Percentiles rank a stretch among this genome's conserved stretches.
Conservation (phyloP, 2,888 invertebrate genomes). For the Tanytarsus gracilentus region DNA sequence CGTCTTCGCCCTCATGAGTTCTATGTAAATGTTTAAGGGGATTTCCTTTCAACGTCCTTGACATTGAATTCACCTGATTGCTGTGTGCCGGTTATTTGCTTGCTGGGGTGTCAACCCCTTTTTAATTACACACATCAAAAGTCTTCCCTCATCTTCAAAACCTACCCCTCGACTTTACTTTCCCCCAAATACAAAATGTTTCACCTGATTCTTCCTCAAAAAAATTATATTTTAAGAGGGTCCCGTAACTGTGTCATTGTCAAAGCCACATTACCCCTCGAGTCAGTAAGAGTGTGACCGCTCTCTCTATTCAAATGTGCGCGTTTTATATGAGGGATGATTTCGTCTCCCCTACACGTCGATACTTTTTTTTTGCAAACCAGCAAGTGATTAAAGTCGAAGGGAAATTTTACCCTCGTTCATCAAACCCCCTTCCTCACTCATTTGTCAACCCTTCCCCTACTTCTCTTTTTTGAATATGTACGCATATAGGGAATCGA, state of each 20-base stretch:
- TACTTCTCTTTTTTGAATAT: neutral
- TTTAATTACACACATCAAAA: neutral
- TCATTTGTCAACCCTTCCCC: constrained; percentile 8
- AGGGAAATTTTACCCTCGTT: constrained; percentile 2
- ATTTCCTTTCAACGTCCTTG: neutral
- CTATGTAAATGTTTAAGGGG: neutral
- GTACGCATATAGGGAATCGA: neutral
- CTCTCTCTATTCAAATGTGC: neutral
- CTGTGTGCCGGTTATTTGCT: neutral
- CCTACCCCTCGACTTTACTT: neutral
- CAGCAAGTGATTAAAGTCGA: constrained; percentile 7
- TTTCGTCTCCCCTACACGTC: neutral
- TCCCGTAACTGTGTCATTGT: constrained; percentile 5
- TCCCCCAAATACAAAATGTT: neutral
- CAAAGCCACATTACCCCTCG: neutral
- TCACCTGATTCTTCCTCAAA: neutral
- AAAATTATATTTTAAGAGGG: neutral
- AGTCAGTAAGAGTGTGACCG: neutral
- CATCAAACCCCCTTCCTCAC: neutral
- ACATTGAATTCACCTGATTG: constrained; percentile 9
- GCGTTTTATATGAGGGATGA: neutral
- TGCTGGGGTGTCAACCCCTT: neutral
- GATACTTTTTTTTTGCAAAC: neutral
- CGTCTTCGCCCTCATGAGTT: neutral
- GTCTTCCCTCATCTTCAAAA: neutral